Evolutionary conservation across 2,797 vertebrate genomes (phyloP).

Genomic region (Peromyscus aztecus): DNA sequence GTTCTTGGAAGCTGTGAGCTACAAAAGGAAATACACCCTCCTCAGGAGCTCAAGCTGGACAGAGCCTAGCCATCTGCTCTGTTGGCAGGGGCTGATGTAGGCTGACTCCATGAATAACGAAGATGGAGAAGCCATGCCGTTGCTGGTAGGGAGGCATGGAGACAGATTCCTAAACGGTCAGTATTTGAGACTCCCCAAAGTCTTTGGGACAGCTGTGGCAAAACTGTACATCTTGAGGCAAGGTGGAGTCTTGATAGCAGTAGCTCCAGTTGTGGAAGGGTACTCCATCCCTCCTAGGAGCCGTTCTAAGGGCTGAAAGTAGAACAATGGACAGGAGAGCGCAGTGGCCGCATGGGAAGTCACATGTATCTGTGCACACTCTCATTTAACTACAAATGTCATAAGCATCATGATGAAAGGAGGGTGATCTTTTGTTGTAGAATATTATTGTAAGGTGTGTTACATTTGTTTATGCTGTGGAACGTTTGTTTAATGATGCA

Average conservation of each 20-base stretch:
- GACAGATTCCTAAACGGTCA: not conserved
- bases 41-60: constrained; percentile 69
- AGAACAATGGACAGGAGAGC: constrained; percentile 17
- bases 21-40: constrained; percentile 29
- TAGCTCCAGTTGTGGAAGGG: not conserved
- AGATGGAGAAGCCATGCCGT: not conserved
- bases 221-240: not conserved
- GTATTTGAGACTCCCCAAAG: not conserved
- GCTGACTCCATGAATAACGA: constrained; percentile 45
- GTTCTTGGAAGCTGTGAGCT: constrained; percentile 57
- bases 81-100: constrained; percentile 51
- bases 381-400: not conserved
- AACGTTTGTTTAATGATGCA: no score
- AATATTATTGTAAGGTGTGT: no score
- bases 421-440: not conserved
- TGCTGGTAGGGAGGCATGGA: not conserved
- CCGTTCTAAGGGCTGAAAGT: not conserved
- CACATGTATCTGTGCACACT: not conserved
- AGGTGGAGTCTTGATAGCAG: not conserved
- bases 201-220: not conserved
- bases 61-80: constrained; percentile 66
- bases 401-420: not conserved
- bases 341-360: not conserved
- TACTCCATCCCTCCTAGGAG: not conserved
- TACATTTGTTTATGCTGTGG: no score